Conservation (phyloP, 2,797 vertebrate genomes). For the Lagorchestes hirsutus region DNA sequence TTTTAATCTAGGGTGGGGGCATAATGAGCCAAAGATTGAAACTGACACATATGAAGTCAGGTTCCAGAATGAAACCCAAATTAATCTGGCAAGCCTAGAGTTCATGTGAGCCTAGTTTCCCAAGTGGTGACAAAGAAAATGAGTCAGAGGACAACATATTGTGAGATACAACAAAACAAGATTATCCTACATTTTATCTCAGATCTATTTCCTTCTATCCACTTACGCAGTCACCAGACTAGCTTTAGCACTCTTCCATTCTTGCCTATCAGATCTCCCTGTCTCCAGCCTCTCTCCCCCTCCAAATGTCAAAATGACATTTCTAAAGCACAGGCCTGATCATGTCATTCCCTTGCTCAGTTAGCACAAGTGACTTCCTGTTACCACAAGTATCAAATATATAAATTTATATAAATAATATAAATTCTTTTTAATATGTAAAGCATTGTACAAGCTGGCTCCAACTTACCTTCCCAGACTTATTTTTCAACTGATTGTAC, state of each 20-base stretch:
- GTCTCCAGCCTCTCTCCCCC: background rate
- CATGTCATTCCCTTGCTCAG: background rate
- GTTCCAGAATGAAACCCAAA: background rate
- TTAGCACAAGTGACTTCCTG: background rate
- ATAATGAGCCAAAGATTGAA: background rate
- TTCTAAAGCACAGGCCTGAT: background rate
- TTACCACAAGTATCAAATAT: background rate
- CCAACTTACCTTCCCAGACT: background rate
- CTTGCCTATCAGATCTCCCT: background rate
- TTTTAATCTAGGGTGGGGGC: background rate
- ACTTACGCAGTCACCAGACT: background rate
- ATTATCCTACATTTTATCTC: background rate
- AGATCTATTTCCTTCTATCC: background rate
- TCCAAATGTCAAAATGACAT: background rate
- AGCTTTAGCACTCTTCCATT: background rate
- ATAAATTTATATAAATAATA: background rate
- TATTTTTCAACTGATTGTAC: background rate
- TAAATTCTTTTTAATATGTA: background rate
- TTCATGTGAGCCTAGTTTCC: background rate
- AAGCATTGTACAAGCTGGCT: background rate
- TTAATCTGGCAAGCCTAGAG: background rate
- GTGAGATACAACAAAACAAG: background rate
- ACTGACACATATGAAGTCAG: background rate
- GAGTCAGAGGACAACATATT: background rate
- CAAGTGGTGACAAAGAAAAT: background rate